Evolutionary conservation across 1,140 invertebrate genomes (phyloP).

Genomic region (Ostrea edulis): DNA sequence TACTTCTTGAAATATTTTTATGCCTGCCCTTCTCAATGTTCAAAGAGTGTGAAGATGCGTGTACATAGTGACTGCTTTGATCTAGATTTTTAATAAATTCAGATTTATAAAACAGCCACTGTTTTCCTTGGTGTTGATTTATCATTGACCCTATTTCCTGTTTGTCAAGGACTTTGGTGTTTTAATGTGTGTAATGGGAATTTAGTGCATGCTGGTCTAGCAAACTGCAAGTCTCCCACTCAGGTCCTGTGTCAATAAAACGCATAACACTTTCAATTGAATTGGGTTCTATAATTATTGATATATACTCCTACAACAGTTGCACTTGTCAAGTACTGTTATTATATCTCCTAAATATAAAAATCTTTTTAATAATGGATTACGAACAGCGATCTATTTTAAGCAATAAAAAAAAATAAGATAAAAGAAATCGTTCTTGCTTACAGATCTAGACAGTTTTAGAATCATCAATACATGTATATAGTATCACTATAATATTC

Average conservation of each 20-base stretch:
- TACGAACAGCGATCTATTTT: neutral
- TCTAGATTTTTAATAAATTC: no score
- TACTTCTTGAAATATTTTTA: no score
- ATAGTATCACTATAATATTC: neutral
- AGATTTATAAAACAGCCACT: no score
- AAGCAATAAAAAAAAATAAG: neutral
- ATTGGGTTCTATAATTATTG: neutral
- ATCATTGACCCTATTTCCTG: no score
- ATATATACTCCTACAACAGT: neutral
- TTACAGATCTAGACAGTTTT: conserved; percentile 7
- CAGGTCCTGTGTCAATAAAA: neutral
- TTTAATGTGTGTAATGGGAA: neutral
- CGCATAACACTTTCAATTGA: neutral
- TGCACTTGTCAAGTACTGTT: conserved; percentile 11
- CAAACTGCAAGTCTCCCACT: neutral
- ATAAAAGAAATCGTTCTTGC: neutral
- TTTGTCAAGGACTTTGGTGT: neutral
- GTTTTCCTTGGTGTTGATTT: no score
- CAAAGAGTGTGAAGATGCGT: no score
- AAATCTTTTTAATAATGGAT: neutral
- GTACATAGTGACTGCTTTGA: no score
- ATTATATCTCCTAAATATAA: neutral
- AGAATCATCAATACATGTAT: conserved; percentile 1
- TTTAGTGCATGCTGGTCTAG: neutral
- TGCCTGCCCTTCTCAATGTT: no score